A percentile compares a stretch with the other conserved stretches of the same genome.
Evolutionary conservation across 2,113 vertebrate genomes (phyloP).

Genomic region (Aspidoscelis tigris): DNA sequence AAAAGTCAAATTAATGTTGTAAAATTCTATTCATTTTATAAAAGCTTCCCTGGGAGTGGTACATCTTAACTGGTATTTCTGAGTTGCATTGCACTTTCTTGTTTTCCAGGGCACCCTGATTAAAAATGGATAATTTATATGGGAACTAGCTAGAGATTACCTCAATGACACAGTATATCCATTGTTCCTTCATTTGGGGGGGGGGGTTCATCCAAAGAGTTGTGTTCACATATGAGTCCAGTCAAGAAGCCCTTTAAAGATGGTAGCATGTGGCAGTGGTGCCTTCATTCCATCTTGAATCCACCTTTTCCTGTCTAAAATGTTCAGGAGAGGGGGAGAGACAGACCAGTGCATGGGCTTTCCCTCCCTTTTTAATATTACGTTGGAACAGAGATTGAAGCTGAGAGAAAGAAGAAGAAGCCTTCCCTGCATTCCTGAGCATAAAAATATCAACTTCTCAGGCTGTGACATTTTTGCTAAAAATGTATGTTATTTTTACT

Average conservation of each 20-base stretch:
- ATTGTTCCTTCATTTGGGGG: too few species aligned
- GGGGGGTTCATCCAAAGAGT: neutral
- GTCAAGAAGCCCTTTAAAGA: too few species aligned
- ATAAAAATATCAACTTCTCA: neutral
- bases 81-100: neutral
- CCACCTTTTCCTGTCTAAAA: too few species aligned
- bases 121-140: neutral
- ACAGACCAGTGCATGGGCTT: too few species aligned
- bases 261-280: too few species aligned
- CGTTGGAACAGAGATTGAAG: neutral
- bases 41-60: neutral
- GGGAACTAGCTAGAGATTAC: neutral
- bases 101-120: neutral
- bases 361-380: too few species aligned
- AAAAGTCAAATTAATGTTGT: neutral
- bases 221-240: too few species aligned
- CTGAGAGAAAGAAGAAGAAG: neutral
- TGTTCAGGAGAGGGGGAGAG: too few species aligned
- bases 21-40: neutral
- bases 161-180: neutral
- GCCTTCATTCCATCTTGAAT: too few species aligned
- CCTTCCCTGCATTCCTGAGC: too few species aligned
- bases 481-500: neutral
- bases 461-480: neutral
- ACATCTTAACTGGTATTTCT: neutral